Base-by-base conservation (phyloP, 1,140 invertebrate species). In the Araneus ventricosus region DNA sequence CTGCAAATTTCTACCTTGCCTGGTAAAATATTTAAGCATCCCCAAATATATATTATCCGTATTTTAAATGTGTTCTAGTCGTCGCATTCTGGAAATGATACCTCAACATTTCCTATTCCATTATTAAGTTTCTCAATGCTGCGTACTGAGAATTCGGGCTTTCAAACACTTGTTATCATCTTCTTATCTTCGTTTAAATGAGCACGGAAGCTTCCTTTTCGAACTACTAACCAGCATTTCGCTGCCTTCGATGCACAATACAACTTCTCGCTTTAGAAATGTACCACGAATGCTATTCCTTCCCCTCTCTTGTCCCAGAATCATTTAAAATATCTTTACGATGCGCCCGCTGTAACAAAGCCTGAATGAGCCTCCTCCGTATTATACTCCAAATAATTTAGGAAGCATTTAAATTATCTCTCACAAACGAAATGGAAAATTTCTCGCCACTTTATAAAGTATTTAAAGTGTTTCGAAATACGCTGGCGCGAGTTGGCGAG, bases 331-430 rank as follows among this genome's bases (percentile, higher is more conserved):
- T 70, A 30, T 14, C 67, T 34, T 4, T 27, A 20, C 20, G 14
- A 17, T 20, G 4, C 17, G 27, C 8, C 1, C 10, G 27, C 67
- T 70, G 0, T 4, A 27, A 1, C 7, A 3, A 30, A 1, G 3
- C 2, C n/a, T 70, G 27, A 82, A 45, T 17, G 79, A 45, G 24
- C 24, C 4, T 24, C 39, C 37, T n/a, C 45, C 45, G 45, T 4
- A 82, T n/a, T 41, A 82, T 27, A 45, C 37, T n/a, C 79, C 14
- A 45, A 82, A 82, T 82, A 82, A 82, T 82, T 82, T n/a, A 82
- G 14, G 24, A 82, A 82, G 17, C 79, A 82, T 82, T 82, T 45
- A 45, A 82, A 82, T 82, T 82, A 41, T 82, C 79, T 41, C 41
- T 45, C 41, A 45, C 37, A 27, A 82, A 39, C 39, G 79, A 82